Conservation (phyloP, 1,140 invertebrate genomes). For the Metopolophium dirhodum region DNA sequence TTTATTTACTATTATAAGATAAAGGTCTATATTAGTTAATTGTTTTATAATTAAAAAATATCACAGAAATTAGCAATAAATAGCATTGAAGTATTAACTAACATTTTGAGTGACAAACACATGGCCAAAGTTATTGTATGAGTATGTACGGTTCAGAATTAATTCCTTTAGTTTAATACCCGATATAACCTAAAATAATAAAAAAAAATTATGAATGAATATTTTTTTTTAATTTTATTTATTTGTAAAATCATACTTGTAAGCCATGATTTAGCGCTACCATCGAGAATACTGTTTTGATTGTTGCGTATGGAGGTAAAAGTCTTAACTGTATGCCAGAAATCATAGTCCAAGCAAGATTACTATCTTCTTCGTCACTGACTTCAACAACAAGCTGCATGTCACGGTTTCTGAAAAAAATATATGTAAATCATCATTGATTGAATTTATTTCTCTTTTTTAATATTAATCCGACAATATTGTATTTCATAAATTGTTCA, state of each 20-base stretch:
- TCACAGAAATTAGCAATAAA: neutral
- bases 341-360: conserved; percentile 51
- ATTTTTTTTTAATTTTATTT: neutral
- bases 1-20: neutral
- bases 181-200: conserved; percentile 13
- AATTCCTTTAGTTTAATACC: conserved; percentile 47
- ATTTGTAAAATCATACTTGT: conserved; percentile 23
- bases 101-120: conserved; percentile 38
- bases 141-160: conserved; percentile 37
- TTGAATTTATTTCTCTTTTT: neutral
- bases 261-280: conserved; percentile 38
- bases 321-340: conserved; percentile 47
- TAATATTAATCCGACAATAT: neutral
- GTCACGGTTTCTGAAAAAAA: conserved; percentile 39
- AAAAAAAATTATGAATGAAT: neutral
- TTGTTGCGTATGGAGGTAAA: conserved; percentile 44
- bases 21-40: neutral
- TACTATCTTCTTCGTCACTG: conserved; percentile 42
- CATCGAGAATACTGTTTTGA: conserved; percentile 50
- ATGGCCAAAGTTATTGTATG: conserved; percentile 50
- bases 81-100: neutral
- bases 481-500: neutral
- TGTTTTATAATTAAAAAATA: conserved; percentile 23
- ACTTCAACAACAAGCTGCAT: conserved; percentile 51
- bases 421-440: neutral